Conservation (phyloP, 2,797 vertebrate species). For the Pachyuromys duprasi region DNA sequence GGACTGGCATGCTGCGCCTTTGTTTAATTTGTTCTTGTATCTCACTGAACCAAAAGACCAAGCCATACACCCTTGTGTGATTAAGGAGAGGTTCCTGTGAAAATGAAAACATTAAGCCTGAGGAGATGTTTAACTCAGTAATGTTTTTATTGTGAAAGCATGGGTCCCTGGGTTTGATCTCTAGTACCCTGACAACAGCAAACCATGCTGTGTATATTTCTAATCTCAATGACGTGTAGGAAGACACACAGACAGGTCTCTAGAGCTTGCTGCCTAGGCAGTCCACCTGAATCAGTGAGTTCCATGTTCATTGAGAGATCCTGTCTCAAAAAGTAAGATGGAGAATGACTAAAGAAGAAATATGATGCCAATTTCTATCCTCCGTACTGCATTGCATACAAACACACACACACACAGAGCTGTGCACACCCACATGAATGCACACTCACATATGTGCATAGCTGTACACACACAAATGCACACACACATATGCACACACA, state of each 20-base stretch:
- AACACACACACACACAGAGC: background rate
- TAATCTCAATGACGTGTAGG: background rate
- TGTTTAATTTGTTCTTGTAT: background rate
- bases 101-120: background rate
- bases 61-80: background rate
- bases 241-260: background rate
- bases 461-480: background rate
- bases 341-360: background rate
- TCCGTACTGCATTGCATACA: background rate
- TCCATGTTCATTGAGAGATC: background rate
- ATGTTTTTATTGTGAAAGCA: background rate
- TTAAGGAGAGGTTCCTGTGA: constrained; percentile 10
- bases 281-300: background rate
- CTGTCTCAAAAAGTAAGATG: background rate
- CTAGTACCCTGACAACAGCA: background rate
- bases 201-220: background rate
- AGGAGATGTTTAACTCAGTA: background rate
- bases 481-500: background rate
- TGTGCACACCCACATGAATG: background rate
- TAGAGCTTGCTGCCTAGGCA: background rate
- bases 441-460: background rate
- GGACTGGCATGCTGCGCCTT: background rate
- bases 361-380: background rate
- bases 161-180: background rate
- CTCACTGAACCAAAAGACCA: background rate